Conservation (phyloP, 2,888 invertebrate species). For the Cataglyphis altisquamis region DNA sequence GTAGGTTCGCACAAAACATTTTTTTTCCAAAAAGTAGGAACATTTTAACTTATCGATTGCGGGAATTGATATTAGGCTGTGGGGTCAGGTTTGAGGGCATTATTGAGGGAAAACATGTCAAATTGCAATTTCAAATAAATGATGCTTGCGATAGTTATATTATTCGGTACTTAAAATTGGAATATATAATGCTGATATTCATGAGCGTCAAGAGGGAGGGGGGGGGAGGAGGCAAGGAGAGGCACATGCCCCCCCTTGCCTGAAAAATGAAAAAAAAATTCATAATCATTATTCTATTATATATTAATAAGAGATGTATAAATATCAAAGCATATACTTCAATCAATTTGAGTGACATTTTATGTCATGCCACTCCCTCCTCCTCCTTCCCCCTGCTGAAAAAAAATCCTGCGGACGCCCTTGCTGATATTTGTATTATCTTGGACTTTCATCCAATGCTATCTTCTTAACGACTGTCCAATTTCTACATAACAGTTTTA, state of each 20-base stretch:
- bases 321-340: too few species aligned
- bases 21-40: background rate
- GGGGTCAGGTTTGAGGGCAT: background rate
- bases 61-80: background rate
- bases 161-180: constrained; percentile 5
- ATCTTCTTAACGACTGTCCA: background rate
- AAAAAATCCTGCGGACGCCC: too few species aligned
- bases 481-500: background rate
- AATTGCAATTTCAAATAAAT: background rate
- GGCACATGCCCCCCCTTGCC: too few species aligned
- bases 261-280: too few species aligned
- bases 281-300: too few species aligned
- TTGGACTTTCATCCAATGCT: background rate
- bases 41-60: background rate
- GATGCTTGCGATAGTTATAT: background rate
- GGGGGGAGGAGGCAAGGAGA: too few species aligned
- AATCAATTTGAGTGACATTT: too few species aligned
- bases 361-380: too few species aligned
- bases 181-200: background rate
- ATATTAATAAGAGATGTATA: too few species aligned
- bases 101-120: background rate
- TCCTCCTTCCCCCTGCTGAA: too few species aligned
- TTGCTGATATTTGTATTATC: too few species aligned
- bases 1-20: background rate
- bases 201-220: too few species aligned